Conservation (phyloP, 2,113 vertebrate genomes). For the Caretta caretta region DNA sequence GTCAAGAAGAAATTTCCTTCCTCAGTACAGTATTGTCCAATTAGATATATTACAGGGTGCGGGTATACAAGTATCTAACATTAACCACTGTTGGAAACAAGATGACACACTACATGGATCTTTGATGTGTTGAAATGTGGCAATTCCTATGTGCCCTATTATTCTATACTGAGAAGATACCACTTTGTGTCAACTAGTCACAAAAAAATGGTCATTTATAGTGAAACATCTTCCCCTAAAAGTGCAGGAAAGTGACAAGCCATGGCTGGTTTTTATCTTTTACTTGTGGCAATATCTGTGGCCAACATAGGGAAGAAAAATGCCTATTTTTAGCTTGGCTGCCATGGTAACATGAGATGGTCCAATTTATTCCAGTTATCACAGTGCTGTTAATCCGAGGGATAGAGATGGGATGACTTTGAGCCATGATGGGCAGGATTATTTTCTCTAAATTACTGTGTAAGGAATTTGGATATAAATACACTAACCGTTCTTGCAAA, state of each 20-base stretch:
- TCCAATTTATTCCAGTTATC: slow-evolving; percentile 56
- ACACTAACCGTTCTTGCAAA: background rate
- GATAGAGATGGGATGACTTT: slow-evolving; percentile 17
- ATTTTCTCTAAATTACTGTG: slow-evolving; percentile 29
- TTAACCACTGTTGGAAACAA: slow-evolving; percentile 7
- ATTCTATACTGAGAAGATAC: background rate
- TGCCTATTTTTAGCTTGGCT: slow-evolving; percentile 48
- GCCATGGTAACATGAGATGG: slow-evolving; percentile 65
- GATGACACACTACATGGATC: background rate
- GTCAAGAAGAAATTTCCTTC: background rate
- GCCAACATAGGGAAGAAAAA: slow-evolving; percentile 21
- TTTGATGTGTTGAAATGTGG: background rate
- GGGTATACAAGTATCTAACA: background rate
- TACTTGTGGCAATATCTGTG: slow-evolving; percentile 6
- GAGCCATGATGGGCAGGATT: slow-evolving; percentile 12
- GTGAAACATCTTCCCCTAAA: background rate
- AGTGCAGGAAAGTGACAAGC: background rate
- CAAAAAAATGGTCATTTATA: background rate
- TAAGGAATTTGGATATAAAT: slow-evolving; percentile 13
- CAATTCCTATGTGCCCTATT: background rate
- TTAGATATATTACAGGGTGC: background rate
- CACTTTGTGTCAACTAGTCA: background rate
- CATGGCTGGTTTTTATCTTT: slow-evolving; percentile 10
- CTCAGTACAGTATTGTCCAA: background rate
- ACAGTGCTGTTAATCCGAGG: slow-evolving; percentile 55